Base-by-base conservation (phyloP, 2,888 invertebrate genomes). In the Macrosoma leucophasiata region DNA sequence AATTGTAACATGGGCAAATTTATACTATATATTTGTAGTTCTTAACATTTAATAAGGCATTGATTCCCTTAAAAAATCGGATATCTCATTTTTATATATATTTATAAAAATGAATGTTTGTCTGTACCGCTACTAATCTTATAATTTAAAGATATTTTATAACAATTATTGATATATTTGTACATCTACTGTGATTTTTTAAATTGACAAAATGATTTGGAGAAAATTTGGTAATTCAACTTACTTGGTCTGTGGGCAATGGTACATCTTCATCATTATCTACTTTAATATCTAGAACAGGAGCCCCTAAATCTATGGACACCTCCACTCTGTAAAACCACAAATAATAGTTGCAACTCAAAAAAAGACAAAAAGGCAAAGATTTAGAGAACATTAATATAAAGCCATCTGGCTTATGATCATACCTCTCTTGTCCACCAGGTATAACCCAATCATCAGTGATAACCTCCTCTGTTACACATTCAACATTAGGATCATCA, bases 221-320 rank as follows among this genome's bases (percentile, higher is more conserved):
- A n/a, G 7, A 6, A 8, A 18, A 2, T 18, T 8, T 18, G n/a
- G 8, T 11, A 17, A 22, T 13, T 18, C 5, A 20, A 21, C 90
- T 90, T 50, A 92, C 91, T 75, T 93, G 93, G 62, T 93, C 93
- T 15, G 92, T 92, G 25, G 93, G 93, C 48, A 94, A 71, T 3
- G 93, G 92, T 28, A 93, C 91, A 70, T 92, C 90, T 63, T 88
- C 77, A 45, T 90, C 90, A 64, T 91, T 89, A 54, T 91, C 90
- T 53, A 86, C 85, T 41, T 87, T 78, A 23, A 84, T 47, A 49
- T 84, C 79, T 35, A 78, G 63, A 1, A 68, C 74, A 20, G 69
- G 75, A 41, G 68, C 74, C 45, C 76, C 76, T 55, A 86, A 85
- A 53, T 78, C 90, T 49, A 86, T 86, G 43, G 86, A 89, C 54